Conservation (phyloP, 1,140 invertebrate species). For the Cotesia chilonis region DNA sequence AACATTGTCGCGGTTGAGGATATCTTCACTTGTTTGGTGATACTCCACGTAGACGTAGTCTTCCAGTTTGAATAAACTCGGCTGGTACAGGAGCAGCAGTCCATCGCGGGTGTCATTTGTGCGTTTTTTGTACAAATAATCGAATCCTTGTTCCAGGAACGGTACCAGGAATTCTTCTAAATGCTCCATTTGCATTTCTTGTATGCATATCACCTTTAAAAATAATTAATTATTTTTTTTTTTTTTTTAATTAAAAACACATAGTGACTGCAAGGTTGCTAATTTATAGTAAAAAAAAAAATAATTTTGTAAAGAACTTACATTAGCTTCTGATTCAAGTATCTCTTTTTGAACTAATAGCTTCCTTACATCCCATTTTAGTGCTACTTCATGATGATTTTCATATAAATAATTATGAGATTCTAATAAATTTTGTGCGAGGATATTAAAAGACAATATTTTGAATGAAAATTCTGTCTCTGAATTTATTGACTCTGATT, state of each 20-base stretch:
- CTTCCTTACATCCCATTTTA: slow-evolving; percentile 79
- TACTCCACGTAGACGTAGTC: slow-evolving; percentile 66
- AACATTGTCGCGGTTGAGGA: slow-evolving; percentile 88
- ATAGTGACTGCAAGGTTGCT: too few relatives aligned
- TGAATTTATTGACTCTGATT: slow-evolving; percentile 39
- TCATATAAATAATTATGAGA: slow-evolving; percentile 80
- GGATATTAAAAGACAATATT: slow-evolving; percentile 84
- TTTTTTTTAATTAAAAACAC: background rate
- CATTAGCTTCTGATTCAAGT: slow-evolving; percentile 75
- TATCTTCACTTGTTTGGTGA: slow-evolving; percentile 63
- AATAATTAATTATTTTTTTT: slow-evolving; percentile 23
- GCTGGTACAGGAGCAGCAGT: slow-evolving; percentile 54
- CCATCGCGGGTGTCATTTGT: slow-evolving; percentile 60
- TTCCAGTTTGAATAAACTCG: slow-evolving; percentile 52
- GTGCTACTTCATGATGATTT: slow-evolving; percentile 66
- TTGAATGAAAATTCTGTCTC: slow-evolving; percentile 54
- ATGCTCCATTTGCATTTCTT: slow-evolving; percentile 88
- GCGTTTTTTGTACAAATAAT: slow-evolving; percentile 63
- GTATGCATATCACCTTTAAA: slow-evolving; percentile 78
- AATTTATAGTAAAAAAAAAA: background rate
- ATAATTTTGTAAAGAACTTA: slow-evolving; percentile 53
- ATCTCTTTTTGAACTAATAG: slow-evolving; percentile 78
- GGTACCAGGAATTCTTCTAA: slow-evolving; percentile 70
- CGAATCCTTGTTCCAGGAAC: slow-evolving; percentile 62
- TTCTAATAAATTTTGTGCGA: slow-evolving; percentile 84